A percentile compares a stretch with the other conserved stretches of the same genome.
Conservation (phyloP, 35 echinoderm and acorn worm genomes). For the Lytechinus variegatus region DNA sequence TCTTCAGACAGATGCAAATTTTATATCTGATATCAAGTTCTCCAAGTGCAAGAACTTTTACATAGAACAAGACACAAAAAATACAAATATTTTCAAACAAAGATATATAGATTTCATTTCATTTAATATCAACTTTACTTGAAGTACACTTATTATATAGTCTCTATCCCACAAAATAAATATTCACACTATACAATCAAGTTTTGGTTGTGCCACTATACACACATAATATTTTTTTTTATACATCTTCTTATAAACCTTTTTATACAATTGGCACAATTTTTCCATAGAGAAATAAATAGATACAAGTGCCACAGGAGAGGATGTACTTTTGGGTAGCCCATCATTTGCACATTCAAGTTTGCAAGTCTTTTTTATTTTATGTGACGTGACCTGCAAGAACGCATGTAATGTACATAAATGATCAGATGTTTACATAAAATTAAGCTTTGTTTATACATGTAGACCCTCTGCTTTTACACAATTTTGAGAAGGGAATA, state of each 20-base stretch:
- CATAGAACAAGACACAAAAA: not conserved
- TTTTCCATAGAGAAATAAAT: not conserved
- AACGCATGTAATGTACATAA: not conserved
- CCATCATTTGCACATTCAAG: not conserved
- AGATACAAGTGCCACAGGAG: not conserved
- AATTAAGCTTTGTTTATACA: no score
- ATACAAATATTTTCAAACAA: not conserved
- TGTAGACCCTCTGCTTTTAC: no score
- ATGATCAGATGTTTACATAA: no score
- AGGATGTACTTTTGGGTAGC: not conserved
- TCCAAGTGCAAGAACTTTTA: not conserved
- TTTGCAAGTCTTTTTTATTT: not conserved
- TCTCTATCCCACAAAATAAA: constrained; percentile 1
- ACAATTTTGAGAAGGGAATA: no score
- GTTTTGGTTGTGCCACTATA: not conserved
- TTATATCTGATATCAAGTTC: no score
- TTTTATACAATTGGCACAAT: not conserved
- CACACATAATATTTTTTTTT: not conserved
- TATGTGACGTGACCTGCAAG: not conserved
- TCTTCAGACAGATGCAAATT: no score
- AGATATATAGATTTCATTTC: not conserved
- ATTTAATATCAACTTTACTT: not conserved
- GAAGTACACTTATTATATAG: not conserved
- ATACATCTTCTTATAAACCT: no score
- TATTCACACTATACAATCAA: not conserved